Evolutionary conservation across 2,888 invertebrate species (phyloP).

Genomic region (Polymixis lichenea): DNA sequence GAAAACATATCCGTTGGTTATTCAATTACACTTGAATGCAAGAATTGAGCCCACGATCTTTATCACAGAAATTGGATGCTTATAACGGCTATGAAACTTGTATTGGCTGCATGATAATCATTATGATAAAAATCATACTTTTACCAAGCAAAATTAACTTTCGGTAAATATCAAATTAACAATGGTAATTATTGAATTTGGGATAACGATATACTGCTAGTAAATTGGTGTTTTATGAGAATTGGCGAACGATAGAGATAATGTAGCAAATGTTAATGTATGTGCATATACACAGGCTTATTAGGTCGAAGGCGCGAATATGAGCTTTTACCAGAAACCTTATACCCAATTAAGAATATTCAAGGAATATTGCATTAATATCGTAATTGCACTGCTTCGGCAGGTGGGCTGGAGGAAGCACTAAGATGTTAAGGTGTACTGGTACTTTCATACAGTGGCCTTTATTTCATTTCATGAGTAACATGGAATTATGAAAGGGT

Average conservation of each 20-base stretch:
- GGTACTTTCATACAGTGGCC: not conserved
- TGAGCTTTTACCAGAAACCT: constrained; percentile 47
- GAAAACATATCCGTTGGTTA: constrained; percentile 17
- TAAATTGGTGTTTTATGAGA: constrained; percentile 55
- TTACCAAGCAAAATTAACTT: constrained; percentile 14
- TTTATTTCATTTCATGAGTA: not conserved
- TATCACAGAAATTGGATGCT: constrained; percentile 41
- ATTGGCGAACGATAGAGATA: constrained; percentile 21
- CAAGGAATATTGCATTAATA: constrained; percentile 28
- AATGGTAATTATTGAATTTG: constrained; percentile 40
- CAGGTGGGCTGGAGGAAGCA: constrained; percentile 35
- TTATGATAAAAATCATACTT: constrained; percentile 42
- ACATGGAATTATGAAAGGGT: constrained; percentile 8
- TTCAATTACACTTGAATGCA: constrained; percentile 37
- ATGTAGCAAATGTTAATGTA: constrained; percentile 51
- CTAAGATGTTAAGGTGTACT: constrained; percentile 1
- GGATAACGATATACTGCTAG: constrained; percentile 36
- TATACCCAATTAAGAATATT: constrained; percentile 32
- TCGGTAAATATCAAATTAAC: constrained; percentile 35
- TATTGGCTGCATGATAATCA: constrained; percentile 9
- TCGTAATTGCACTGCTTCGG: not conserved
- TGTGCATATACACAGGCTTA: constrained; percentile 51
- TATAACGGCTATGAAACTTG: constrained; percentile 24
- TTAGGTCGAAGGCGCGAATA: not conserved
- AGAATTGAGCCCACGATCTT: constrained; percentile 29